Evolutionary conservation across 2,888 invertebrate species (phyloP), one percentile per base, ranked within the genome.

Genomic region (Andrena camellia): DNA sequence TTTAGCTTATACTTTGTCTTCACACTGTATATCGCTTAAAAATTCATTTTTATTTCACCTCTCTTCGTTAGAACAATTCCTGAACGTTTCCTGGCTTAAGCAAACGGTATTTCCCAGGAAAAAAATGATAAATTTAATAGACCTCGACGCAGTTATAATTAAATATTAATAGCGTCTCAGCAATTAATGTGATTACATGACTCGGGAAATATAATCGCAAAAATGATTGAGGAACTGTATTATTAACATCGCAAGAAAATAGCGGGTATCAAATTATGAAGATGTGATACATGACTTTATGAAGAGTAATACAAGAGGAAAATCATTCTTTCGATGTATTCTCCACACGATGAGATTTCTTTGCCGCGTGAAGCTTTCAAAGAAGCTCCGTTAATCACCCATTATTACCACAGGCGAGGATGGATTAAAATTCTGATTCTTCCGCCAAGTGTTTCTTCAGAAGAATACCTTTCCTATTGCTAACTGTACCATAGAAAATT

Each of bases 151-250:
- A 20, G 54, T 54, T 54, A 54, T 8, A 54, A 54, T 54, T 2
- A 20, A 20, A 20, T 1, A 54, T 20, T 54, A 23, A 54, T 54
- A 23, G 2, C 10, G 10, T 10, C 5, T 10, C 29, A 2, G 10
- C 3, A 50, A 50, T 26, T 10, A 26, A 26, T 23, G 8, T 29
- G 20, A 42, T 50, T 66, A 29, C 10, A 42, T 31, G 50, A 62
- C 7, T 17, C 23, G 6, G n/a, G 76, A 57, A 76, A 54, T 31
- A 63, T 31, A 63, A 76, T 57, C 63, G n/a, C 1, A 76, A 71
- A 71, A 63, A 63, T 48, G n/a, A 63, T 72, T 57, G 29, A 7
- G 10, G 54, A 23, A 33, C 23, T 20, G 17, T 6, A 23, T 31
- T 10, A 23, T 62, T 64, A 71, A 59, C 13, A 57, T 20, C 13